phyloP scores from a whole-genome alignment of 2,113 vertebrate genomes.

The Tyto alba region DNA sequence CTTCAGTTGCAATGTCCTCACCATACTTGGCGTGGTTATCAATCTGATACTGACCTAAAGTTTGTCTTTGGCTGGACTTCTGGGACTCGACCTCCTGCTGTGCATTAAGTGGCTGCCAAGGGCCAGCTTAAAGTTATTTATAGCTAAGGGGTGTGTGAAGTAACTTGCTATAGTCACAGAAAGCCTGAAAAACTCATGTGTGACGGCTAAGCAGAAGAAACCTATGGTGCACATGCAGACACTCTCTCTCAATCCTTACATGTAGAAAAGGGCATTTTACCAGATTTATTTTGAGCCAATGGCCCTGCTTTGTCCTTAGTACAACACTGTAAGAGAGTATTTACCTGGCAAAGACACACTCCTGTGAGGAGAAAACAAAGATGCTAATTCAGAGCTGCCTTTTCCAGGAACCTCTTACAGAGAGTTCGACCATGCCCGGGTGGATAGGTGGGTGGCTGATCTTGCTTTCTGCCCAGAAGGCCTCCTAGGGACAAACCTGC shows the following conservation, averaged over 20 bases:
- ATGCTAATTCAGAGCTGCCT: neutral
- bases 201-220: neutral
- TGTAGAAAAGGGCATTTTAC: neutral
- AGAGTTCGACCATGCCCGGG: neutral
- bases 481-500: neutral
- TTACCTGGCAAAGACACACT: neutral
- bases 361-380: neutral
- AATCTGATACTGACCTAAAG: neutral
- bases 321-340: neutral
- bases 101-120: neutral
- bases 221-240: neutral
- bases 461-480: neutral
- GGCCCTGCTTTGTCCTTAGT: neutral
- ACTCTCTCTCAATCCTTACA: neutral
- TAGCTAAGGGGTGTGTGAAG: neutral
- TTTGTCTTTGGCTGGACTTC: neutral
- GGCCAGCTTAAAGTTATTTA: neutral
- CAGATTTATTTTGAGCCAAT: neutral
- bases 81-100: neutral
- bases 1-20: neutral
- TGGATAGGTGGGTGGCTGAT: neutral
- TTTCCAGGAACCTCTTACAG: neutral
- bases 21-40: rapidly evolving
- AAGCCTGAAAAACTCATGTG: neutral
- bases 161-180: neutral